Evolutionary conservation across 2,888 invertebrate species (phyloP).

Genomic region (Chalcosyrphus nemorum): DNA sequence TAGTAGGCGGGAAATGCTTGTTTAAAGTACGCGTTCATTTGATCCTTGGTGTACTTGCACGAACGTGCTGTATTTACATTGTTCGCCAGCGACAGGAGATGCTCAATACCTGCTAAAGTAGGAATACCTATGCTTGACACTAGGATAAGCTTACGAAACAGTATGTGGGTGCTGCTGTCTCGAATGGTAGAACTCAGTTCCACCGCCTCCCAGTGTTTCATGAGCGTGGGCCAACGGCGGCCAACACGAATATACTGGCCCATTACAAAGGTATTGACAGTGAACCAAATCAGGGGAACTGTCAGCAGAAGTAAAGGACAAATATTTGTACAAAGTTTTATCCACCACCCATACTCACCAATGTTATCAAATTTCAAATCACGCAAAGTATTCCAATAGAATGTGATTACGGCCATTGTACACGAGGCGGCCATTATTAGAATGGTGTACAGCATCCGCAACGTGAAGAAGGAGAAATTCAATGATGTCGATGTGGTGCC

Average conservation of each 20-base stretch:
- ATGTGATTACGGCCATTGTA: conserved; percentile 47
- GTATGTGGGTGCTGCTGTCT: conserved; percentile 34
- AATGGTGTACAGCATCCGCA: conserved; percentile 45
- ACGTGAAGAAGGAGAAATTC: conserved; percentile 51
- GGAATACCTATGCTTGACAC: conserved; percentile 64
- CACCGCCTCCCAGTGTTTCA: conserved; percentile 80
- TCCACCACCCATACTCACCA: conserved; percentile 35
- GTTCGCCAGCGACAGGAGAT: conserved; percentile 84
- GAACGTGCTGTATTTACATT: conserved; percentile 83
- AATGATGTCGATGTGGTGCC: conserved; percentile 78
- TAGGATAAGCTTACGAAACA: conserved; percentile 54
- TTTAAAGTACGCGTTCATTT: conserved; percentile 79
- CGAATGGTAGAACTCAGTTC: conserved; percentile 75
- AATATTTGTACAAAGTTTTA: background rate
- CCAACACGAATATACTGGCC: conserved; percentile 81
- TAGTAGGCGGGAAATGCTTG: conserved; percentile 83
- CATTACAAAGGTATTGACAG: conserved; percentile 68
- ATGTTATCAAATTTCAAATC: conserved; percentile 65
- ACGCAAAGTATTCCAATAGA: conserved; percentile 61
- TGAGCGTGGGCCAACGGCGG: conserved; percentile 82
- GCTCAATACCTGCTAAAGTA: conserved; percentile 81
- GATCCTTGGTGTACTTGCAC: conserved; percentile 77
- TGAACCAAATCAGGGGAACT: conserved; percentile 74
- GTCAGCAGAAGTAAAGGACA: too few species aligned
- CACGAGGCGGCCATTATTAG: conserved; percentile 52